Percentiles rank a stretch among this genome's conserved stretches.
phyloP scores from a whole-genome alignment of 1,140 invertebrate genomes.

The Dinothrombium tinctorium region DNA sequence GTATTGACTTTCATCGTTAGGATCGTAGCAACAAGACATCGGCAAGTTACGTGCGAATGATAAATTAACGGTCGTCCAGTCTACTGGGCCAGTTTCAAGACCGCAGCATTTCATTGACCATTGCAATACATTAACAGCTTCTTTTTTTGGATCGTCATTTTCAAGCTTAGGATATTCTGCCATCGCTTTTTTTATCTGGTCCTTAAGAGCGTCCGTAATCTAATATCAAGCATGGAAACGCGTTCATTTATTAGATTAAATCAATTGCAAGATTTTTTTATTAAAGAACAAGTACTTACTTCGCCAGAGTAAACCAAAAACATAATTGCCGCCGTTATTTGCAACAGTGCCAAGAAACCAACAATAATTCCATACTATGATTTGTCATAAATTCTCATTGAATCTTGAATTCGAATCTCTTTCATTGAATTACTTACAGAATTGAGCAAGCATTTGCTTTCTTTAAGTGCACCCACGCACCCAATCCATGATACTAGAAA shows the following conservation, averaged over 20 bases:
- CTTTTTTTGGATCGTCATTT: neutral
- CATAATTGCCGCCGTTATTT: neutral
- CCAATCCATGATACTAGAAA: slow-evolving; percentile 27
- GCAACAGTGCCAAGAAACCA: neutral
- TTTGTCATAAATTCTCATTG: no score
- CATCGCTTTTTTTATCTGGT: neutral
- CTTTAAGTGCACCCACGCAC: slow-evolving; percentile 26
- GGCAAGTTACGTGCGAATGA: neutral
- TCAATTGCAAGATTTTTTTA: neutral
- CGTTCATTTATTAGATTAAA: no score
- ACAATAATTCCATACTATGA: neutral
- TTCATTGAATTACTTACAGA: slow-evolving; percentile 24
- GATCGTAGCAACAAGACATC: slow-evolving; percentile 1
- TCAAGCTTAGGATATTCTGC: neutral
- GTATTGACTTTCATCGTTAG: neutral
- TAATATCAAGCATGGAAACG: no score
- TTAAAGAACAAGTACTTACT: neutral
- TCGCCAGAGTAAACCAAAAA: neutral
- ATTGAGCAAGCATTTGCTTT: slow-evolving; percentile 26
- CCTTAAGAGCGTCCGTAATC: neutral
- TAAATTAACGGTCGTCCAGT: slow-evolving; percentile 5
- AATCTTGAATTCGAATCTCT: no score
- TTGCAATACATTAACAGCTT: neutral
- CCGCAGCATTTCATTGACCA: slow-evolving; percentile 2
- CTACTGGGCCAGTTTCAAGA: neutral